Percentiles rank a stretch among this genome's conserved stretches.
phyloP scores from a whole-genome alignment of 92 coral and sea anemone genomes.

The Paramuricea clavata region DNA sequence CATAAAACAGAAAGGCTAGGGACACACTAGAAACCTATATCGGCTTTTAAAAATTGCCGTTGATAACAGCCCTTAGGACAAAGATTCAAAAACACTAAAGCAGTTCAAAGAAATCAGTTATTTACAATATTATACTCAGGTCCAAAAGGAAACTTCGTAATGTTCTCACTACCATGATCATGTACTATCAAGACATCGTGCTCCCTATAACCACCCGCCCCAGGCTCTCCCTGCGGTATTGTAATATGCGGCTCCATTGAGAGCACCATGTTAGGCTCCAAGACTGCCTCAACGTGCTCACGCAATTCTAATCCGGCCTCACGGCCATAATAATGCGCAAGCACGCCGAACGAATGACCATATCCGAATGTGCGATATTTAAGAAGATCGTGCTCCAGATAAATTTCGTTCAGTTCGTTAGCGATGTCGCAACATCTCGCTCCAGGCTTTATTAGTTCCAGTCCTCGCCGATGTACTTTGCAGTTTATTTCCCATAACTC shows the following conservation, averaged over 20 bases:
- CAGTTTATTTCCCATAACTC: constrained; percentile 40
- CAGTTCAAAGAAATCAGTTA: background rate
- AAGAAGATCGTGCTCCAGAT: constrained; percentile 21
- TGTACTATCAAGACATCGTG: constrained; percentile 42
- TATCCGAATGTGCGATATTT: constrained; percentile 48
- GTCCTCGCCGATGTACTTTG: constrained; percentile 32
- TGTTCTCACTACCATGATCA: constrained; percentile 35
- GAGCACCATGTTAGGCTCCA: constrained; percentile 50
- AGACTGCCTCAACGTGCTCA: constrained; percentile 35
- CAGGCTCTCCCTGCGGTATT: constrained; percentile 41
- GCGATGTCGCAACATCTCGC: constrained; percentile 43
- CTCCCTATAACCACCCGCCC: constrained; percentile 50
- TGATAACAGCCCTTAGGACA: no score
- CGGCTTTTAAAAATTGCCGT: no score
- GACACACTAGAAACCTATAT: no score
- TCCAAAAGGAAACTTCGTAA: constrained; percentile 48
- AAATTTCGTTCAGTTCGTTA: constrained; percentile 32
- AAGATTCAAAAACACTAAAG: no score
- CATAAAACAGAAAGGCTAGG: no score
- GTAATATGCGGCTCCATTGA: constrained; percentile 48
- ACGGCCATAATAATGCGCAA: constrained; percentile 48
- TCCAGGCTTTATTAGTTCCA: constrained; percentile 43
- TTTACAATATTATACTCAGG: constrained; percentile 41
- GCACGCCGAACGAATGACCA: constrained; percentile 58
- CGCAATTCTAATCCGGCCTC: constrained; percentile 49